A percentile compares a stretch with the other conserved stretches of the same genome.
Evolutionary conservation across 2,888 invertebrate species (phyloP).

Genomic region (Nomada hirtipes): DNA sequence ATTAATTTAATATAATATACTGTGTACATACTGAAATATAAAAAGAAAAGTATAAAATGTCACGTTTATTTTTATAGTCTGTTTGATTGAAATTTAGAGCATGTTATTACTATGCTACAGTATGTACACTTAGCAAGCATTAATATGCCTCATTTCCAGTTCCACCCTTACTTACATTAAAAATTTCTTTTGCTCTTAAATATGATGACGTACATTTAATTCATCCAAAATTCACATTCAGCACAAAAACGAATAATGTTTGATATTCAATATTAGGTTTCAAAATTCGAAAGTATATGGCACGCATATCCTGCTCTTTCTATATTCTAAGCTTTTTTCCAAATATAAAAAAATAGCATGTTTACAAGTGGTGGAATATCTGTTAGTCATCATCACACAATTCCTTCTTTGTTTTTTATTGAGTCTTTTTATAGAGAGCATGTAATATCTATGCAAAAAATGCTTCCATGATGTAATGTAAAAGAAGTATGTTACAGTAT

Average conservation of each 20-base stretch:
- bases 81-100: conserved; percentile 63
- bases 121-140: conserved; percentile 82
- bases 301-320: conserved; percentile 72
- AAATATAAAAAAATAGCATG: conserved; percentile 82
- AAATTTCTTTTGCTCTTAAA: conserved; percentile 46
- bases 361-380: conserved; percentile 73
- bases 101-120: conserved; percentile 79
- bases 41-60: conserved; percentile 25
- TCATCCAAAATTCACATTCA: conserved; percentile 56
- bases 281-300: conserved; percentile 76
- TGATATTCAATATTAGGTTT: conserved; percentile 61
- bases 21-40: conserved; percentile 53
- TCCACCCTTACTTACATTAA: conserved; percentile 61
- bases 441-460: conserved; percentile 54
- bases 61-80: neutral
- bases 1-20: conserved; percentile 38
- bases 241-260: conserved; percentile 61
- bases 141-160: conserved; percentile 65
- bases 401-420: conserved; percentile 35
- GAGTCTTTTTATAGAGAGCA: conserved; percentile 58
- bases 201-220: conserved; percentile 59
- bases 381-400: conserved; percentile 59
- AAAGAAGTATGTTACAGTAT: conserved; percentile 55
- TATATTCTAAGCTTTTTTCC: conserved; percentile 71
- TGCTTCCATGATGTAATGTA: conserved; percentile 32